Percentiles rank a stretch among this genome's conserved stretches.
Conservation (phyloP, 2,888 invertebrate genomes). For the Ametastegia equiseti region DNA sequence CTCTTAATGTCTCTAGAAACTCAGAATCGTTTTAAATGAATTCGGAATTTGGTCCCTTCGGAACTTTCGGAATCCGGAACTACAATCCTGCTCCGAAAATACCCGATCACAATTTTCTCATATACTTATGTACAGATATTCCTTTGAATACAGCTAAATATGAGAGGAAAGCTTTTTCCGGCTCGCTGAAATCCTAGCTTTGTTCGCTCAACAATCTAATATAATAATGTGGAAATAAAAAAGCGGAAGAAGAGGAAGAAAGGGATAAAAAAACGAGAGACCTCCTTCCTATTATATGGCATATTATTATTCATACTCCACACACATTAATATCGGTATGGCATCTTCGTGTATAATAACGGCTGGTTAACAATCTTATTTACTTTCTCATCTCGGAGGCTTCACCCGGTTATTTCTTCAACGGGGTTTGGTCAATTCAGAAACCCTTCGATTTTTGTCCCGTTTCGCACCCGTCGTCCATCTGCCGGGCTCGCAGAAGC, state of each 20-base stretch:
- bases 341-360: not conserved
- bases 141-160: not conserved
- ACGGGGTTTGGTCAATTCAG: not conserved
- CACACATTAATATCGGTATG: not conserved
- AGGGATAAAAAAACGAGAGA: not conserved
- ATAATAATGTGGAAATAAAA: no score
- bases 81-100: no score
- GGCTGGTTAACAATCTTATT: not conserved
- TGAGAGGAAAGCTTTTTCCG: not conserved
- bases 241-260: not conserved
- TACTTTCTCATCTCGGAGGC: not conserved
- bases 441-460: conserved; percentile 3
- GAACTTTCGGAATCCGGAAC: no score
- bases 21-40: no score
- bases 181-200: not conserved
- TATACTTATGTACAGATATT: no score
- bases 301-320: not conserved
- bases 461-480: conserved; percentile 30
- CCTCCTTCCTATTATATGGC: not conserved
- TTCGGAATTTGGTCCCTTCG: no score
- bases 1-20: no score
- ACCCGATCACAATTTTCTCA: no score
- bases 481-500: conserved; percentile 19
- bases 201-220: not conserved
- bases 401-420: not conserved